phyloP scores from a whole-genome alignment of 2,888 invertebrate genomes.

The Synanthedon formicaeformis region DNA sequence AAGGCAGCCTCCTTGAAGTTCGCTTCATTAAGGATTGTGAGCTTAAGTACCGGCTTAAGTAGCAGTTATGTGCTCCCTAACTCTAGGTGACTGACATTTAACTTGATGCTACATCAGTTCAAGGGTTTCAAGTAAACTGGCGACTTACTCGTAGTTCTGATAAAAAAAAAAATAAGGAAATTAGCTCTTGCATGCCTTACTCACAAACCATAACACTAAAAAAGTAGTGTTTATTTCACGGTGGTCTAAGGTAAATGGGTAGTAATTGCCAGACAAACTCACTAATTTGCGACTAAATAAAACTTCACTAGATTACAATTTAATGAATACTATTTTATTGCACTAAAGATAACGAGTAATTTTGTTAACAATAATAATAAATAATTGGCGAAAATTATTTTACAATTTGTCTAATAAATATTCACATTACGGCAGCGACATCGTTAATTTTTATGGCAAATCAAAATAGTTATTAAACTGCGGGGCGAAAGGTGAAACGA shows the following conservation, averaged over 20 bases:
- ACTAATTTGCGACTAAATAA: no score
- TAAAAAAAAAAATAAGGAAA: not conserved
- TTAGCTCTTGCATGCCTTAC: not conserved
- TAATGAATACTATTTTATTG: no score
- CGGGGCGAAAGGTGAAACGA: slow-evolving; percentile 5
- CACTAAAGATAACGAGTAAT: no score
- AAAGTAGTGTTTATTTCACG: not conserved
- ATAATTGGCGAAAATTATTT: no score
- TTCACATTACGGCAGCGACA: slow-evolving; percentile 2
- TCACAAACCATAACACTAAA: not conserved
- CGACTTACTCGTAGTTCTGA: no score
- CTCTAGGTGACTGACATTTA: not conserved
- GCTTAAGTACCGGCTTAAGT: no score
- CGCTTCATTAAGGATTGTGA: no score
- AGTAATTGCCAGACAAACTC: not conserved
- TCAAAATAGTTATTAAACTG: slow-evolving; percentile 3
- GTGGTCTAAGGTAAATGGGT: not conserved
- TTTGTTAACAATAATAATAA: no score
- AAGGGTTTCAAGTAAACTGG: no score
- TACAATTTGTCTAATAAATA: not conserved
- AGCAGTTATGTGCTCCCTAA: no score
- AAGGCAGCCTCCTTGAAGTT: no score
- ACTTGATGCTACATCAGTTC: not conserved
- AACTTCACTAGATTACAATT: no score
- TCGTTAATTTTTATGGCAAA: slow-evolving; percentile 4